phyloP scores from a whole-genome alignment of 1,140 invertebrate species.

The Drosophila watanabei region DNA sequence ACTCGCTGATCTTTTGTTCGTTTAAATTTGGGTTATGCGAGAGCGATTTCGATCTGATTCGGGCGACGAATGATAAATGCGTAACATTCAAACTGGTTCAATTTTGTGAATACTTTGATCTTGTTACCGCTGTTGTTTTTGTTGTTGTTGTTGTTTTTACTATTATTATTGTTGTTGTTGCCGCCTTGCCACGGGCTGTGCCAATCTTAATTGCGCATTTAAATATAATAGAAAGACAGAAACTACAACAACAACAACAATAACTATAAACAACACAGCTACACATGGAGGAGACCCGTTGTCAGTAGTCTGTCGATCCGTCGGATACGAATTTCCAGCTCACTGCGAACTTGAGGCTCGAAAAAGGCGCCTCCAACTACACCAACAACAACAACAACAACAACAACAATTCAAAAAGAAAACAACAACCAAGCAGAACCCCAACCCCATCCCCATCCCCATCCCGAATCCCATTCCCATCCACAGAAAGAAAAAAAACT shows the following conservation, averaged over 20 bases:
- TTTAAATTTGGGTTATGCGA: slow-evolving; percentile 36
- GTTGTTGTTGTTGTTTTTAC: slow-evolving; percentile 6
- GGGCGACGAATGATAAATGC: slow-evolving; percentile 69
- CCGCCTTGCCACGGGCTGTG: slow-evolving; percentile 58
- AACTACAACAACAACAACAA: slow-evolving; percentile 59
- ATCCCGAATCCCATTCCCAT: neutral
- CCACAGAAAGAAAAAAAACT: slow-evolving; percentile 36
- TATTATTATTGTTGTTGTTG: slow-evolving; percentile 26
- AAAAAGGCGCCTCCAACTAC: slow-evolving; percentile 64
- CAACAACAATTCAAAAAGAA: slow-evolving; percentile 17
- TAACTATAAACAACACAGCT: slow-evolving; percentile 63
- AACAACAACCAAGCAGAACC: slow-evolving; percentile 24
- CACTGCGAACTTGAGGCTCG: slow-evolving; percentile 70
- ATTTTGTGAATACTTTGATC: slow-evolving; percentile 71
- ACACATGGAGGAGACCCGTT: slow-evolving; percentile 42
- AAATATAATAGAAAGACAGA: slow-evolving; percentile 72
- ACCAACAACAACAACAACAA: slow-evolving; percentile 9
- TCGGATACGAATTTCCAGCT: slow-evolving; percentile 48
- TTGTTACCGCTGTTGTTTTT: slow-evolving; percentile 40
- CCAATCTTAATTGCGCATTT: slow-evolving; percentile 84
- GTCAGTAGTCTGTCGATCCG: slow-evolving; percentile 24
- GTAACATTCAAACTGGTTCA: slow-evolving; percentile 82
- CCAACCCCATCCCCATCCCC: neutral
- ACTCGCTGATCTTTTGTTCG: slow-evolving; percentile 25
- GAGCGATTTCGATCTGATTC: slow-evolving; percentile 40